These are phyloP conservation scores for Microctonus hyperodae DNA, from an alignment of 2,888 invertebrate species.

Conservation along the genomic window DNA sequence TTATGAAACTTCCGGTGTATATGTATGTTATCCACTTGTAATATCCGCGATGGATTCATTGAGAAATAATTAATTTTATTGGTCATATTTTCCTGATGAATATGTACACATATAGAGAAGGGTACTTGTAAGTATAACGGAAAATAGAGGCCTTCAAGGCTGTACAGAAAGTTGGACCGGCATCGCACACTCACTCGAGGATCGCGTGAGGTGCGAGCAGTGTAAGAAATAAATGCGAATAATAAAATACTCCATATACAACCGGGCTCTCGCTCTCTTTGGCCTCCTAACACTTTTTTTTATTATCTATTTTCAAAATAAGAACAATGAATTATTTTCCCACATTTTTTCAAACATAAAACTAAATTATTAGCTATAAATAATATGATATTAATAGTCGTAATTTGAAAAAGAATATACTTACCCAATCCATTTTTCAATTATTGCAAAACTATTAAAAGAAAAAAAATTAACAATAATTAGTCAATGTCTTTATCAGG, in stretches of 20 bases:
- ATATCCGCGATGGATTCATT: not conserved
- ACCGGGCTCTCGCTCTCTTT: slow-evolving; percentile 37
- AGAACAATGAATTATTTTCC: not conserved
- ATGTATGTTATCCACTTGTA: not conserved
- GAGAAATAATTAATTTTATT: not conserved
- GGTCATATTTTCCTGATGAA: not conserved
- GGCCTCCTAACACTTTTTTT: slow-evolving; percentile 26
- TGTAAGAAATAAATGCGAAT: not conserved
- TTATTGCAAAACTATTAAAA: not conserved
- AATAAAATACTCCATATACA: not conserved
- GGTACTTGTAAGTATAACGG: not conserved
- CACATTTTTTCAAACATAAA: not conserved
- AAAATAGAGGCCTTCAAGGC: slow-evolving; percentile 16
- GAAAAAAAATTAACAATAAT: not conserved
- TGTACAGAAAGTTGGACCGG: slow-evolving; percentile 23
- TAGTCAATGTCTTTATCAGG: slow-evolving; percentile 32
- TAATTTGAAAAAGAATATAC: slow-evolving; percentile 13
- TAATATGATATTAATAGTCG: slow-evolving; percentile 8
- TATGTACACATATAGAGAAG: not conserved
- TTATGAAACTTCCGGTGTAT: not conserved
- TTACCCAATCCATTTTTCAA: slow-evolving; percentile 40
- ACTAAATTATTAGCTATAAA: not conserved
- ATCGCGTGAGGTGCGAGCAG: slow-evolving; percentile 9
- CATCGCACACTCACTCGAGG: slow-evolving; percentile 3
- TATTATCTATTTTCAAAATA: not conserved